Percentiles rank a stretch among this genome's conserved stretches.
These are phyloP conservation scores for Metridium senile DNA, from an alignment of 92 coral and sea anemone species.

Conservation along the genomic window DNA sequence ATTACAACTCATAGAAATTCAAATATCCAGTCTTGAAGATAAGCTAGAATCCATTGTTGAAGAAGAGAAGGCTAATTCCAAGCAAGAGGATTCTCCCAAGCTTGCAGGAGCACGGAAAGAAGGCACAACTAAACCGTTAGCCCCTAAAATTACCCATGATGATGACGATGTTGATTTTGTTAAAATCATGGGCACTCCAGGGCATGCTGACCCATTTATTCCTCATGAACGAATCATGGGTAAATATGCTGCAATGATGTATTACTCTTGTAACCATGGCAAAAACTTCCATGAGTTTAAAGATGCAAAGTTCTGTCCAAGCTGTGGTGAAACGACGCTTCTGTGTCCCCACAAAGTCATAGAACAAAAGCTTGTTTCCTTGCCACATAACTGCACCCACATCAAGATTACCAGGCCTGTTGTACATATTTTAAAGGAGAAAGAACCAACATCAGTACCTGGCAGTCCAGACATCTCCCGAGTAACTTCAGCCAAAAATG, in stretches of 20 bases:
- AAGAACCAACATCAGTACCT: constrained; percentile 37
- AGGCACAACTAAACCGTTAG: constrained; percentile 28
- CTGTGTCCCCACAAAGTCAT: constrained; percentile 93
- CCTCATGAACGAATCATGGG: constrained; percentile 91
- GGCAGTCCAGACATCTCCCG: constrained; percentile 70
- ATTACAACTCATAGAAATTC: constrained; percentile 79
- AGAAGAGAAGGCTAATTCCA: constrained; percentile 51
- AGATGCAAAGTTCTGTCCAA: constrained; percentile 88
- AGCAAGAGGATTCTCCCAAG: constrained; percentile 35
- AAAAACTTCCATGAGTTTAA: constrained; percentile 92
- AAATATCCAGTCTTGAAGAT: constrained; percentile 77
- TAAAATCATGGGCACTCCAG: constrained; percentile 84
- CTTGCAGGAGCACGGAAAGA: constrained; percentile 27
- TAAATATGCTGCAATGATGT: constrained; percentile 92
- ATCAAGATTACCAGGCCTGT: constrained; percentile 89
- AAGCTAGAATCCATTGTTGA: constrained; percentile 63
- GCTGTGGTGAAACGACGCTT: constrained; percentile 92
- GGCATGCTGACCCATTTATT: constrained; percentile 81
- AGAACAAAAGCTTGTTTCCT: constrained; percentile 71
- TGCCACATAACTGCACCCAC: constrained; percentile 96
- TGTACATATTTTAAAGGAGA: constrained; percentile 56
- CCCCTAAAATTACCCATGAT: constrained; percentile 35
- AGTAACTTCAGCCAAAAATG: constrained; percentile 39
- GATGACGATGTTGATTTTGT: constrained; percentile 92
- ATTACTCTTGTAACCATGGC: constrained; percentile 97